These are phyloP conservation scores for human (Homo sapiens) DNA, from an alignment of 2,113 vertebrate genomes.

Conservation along the genomic window GRCh38 chr5:158871001-158871500, in stretches of 20 bases:
- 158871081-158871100: neutral
- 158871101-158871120: neutral
- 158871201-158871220: neutral
- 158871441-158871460: neutral
- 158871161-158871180: neutral
- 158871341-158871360: neutral
- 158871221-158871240: neutral
- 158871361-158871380: neutral
- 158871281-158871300: neutral
- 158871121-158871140: neutral
- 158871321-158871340: neutral
- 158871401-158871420: neutral
- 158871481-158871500: neutral
- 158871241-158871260: conserved; percentile 7
- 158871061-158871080: neutral
- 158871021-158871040: neutral
- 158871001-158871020: neutral
- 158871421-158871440: neutral
- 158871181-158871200: neutral
- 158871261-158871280: conserved; percentile 38
- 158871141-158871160: neutral
- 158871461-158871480: neutral
- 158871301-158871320: neutral
- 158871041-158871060: neutral
- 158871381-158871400: neutral